phyloP scores from a whole-genome alignment of 2,797 vertebrate genomes.

The Labeo calbasu region DNA sequence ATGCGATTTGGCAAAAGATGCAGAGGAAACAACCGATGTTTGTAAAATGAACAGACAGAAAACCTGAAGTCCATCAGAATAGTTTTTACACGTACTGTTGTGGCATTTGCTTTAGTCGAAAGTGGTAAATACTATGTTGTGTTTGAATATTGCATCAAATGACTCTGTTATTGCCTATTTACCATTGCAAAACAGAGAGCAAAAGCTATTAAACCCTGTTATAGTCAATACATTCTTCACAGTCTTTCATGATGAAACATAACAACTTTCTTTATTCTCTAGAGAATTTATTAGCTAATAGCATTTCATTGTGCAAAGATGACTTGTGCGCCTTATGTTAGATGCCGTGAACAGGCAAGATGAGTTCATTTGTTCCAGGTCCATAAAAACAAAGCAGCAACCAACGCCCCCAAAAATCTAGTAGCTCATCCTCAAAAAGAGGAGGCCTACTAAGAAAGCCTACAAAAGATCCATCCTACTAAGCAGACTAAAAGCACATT shows the following conservation, averaged over 20 bases:
- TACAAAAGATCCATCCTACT: not conserved
- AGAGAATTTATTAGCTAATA: conserved; percentile 32
- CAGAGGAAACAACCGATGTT: conserved; percentile 21
- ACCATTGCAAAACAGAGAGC: conserved; percentile 29
- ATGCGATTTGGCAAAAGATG: conserved; percentile 66
- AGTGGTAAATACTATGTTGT: conserved; percentile 26
- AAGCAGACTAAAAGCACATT: conserved; percentile 14
- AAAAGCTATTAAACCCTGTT: conserved; percentile 53
- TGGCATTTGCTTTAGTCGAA: conserved; percentile 14
- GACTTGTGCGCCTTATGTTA: conserved; percentile 23
- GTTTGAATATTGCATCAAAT: conserved; percentile 17
- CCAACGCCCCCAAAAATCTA: not conserved
- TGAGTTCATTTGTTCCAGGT: conserved; percentile 22
- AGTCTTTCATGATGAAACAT: conserved; percentile 50
- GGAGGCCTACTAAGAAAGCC: not conserved
- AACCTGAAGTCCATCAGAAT: not conserved
- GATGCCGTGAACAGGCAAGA: conserved; percentile 17
- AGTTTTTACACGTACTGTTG: conserved; percentile 22
- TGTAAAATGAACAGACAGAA: conserved; percentile 14
- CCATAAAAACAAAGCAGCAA: conserved; percentile 46
- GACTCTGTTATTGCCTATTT: conserved; percentile 6
- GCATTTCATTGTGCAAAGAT: conserved; percentile 50
- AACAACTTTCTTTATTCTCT: conserved; percentile 41
- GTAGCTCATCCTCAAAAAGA: conserved; percentile 17
- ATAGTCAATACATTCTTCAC: conserved; percentile 50